These are phyloP conservation scores for Anguilla marmorata DNA, from an alignment of 2,797 vertebrate species.

Conservation along the genomic window DNA sequence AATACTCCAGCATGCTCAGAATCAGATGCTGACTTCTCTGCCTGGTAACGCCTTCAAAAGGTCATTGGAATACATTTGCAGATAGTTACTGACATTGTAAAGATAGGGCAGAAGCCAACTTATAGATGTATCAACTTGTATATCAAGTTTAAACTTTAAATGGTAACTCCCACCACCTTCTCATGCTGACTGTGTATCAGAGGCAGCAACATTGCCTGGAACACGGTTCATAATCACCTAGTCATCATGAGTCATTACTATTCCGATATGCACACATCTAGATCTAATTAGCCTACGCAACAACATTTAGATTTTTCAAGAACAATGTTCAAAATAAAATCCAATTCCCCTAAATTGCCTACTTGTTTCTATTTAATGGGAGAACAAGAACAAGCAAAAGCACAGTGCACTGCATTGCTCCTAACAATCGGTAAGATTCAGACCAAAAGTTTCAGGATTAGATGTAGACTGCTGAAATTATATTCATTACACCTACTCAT, in stretches of 20 bases:
- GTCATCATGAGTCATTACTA: not conserved
- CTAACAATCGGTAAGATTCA: too few relatives aligned
- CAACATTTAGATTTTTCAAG: too few relatives aligned
- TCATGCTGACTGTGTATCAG: not conserved
- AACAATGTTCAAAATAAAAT: too few relatives aligned
- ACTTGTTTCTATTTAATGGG: not conserved
- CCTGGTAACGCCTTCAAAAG: not conserved
- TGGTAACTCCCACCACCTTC: not conserved
- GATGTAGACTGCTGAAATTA: not conserved
- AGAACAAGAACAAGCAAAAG: not conserved
- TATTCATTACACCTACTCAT: not conserved
- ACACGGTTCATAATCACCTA: not conserved
- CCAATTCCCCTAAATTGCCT: too few relatives aligned
- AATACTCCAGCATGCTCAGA: not conserved
- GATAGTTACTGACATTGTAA: not conserved
- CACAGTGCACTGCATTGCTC: too few relatives aligned
- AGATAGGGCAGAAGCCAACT: not conserved
- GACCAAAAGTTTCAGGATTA: too few relatives aligned
- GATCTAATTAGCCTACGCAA: not conserved
- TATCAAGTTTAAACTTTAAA: not conserved
- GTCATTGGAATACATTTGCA: not conserved
- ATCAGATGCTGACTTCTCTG: not conserved
- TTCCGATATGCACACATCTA: not conserved
- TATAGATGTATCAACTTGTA: not conserved
- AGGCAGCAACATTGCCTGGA: not conserved